Conservation (phyloP, 1,140 invertebrate genomes). For the Trinorchestia longiramus region DNA sequence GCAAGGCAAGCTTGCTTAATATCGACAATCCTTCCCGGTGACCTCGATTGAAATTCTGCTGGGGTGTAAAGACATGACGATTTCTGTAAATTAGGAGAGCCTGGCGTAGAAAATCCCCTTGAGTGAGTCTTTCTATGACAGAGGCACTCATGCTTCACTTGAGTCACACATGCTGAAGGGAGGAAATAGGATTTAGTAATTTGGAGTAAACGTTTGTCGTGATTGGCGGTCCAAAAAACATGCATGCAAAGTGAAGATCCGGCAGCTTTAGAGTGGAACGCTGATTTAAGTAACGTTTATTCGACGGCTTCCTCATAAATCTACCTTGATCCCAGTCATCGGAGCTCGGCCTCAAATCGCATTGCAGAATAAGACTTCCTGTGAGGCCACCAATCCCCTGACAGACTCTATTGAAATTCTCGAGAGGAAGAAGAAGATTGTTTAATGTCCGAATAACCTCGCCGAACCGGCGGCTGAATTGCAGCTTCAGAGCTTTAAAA, state of each 20-base stretch:
- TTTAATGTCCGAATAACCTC: background rate
- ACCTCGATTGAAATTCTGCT: too few relatives aligned
- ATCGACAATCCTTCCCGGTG: too few relatives aligned
- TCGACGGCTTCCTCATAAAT: background rate
- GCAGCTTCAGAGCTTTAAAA: background rate
- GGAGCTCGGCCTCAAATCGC: background rate
- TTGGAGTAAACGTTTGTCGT: background rate
- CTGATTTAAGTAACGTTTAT: background rate
- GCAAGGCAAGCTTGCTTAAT: too few relatives aligned
- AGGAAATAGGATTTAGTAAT: background rate
- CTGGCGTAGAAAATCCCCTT: too few relatives aligned
- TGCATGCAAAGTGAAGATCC: background rate
- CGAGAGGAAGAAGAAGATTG: conserved; percentile 10
- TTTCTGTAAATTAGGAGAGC: too few relatives aligned
- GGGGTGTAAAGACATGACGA: too few relatives aligned
- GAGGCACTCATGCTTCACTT: too few relatives aligned
- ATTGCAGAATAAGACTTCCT: background rate
- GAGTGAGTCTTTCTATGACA: too few relatives aligned
- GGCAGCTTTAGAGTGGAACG: background rate
- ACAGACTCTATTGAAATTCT: conserved; percentile 24
- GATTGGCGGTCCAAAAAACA: background rate
- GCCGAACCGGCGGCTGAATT: background rate
- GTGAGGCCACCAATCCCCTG: background rate
- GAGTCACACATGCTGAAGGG: too few relatives aligned
- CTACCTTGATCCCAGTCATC: background rate